phyloP scores from a whole-genome alignment of 2,113 vertebrate species.

The Chitala chitala region DNA sequence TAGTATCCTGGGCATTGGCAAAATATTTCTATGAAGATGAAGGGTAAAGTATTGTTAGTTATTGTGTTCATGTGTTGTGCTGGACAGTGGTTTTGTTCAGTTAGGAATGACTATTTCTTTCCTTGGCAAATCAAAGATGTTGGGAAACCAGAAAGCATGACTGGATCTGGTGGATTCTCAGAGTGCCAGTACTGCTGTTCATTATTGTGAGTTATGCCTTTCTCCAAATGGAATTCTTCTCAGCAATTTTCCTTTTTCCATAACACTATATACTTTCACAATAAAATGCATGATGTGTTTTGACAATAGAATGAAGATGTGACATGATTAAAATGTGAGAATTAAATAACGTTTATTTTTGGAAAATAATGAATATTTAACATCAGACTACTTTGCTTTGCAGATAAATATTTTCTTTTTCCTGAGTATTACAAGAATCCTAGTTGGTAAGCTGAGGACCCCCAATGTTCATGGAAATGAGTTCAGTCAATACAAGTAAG shows the following conservation, averaged over 20 bases:
- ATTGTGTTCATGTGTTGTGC: neutral
- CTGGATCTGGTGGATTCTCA: slow-evolving; percentile 87
- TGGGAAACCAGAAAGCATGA: slow-evolving; percentile 78
- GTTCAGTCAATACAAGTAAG: slow-evolving; percentile 62
- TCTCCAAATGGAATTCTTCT: no score
- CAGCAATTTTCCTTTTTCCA: no score
- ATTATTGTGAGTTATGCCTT: slow-evolving; percentile 88
- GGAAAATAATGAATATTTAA: neutral
- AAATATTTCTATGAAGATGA: slow-evolving; percentile 78
- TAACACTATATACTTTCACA: no score
- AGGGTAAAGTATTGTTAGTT: slow-evolving; percentile 63
- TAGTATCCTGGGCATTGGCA: slow-evolving; percentile 70
- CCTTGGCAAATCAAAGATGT: slow-evolving; percentile 64
- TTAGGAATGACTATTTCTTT: neutral
- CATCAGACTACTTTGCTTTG: slow-evolving; percentile 24
- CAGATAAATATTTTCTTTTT: slow-evolving; percentile 64
- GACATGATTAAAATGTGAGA: neutral
- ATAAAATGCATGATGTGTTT: no score
- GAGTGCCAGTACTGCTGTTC: slow-evolving; percentile 77
- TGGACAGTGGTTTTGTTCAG: neutral
- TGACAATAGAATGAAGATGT: neutral
- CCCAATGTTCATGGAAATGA: slow-evolving; percentile 55
- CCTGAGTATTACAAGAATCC: slow-evolving; percentile 57
- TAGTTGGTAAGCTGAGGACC: slow-evolving; percentile 60
- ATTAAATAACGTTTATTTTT: neutral